These are phyloP conservation scores for Etia nguti DNA, from an alignment of 2,113 vertebrate genomes.

Conservation along the genomic window DNA sequence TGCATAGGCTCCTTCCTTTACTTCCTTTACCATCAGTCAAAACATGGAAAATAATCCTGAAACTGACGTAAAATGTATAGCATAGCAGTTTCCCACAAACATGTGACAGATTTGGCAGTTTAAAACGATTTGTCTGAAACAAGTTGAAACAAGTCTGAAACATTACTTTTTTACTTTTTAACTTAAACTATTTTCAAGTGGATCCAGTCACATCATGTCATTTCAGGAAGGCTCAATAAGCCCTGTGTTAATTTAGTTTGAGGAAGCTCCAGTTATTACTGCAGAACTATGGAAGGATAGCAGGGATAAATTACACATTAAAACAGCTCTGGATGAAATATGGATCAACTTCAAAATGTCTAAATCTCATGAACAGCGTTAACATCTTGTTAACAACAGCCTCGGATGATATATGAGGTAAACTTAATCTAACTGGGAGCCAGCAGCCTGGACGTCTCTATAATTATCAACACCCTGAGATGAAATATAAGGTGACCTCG, in stretches of 20 bases:
- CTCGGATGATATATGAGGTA: constrained; percentile 18
- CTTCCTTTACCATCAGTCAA: background rate
- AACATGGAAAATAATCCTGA: background rate
- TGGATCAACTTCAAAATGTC: background rate
- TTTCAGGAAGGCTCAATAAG: background rate
- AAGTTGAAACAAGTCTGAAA: too few species aligned
- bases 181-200: background rate
- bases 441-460: background rate
- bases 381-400: constrained; percentile 17
- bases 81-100: background rate
- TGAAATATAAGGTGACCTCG: constrained; percentile 20
- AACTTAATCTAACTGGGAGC: background rate
- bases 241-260: background rate
- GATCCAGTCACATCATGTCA: background rate
- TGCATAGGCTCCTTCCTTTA: background rate
- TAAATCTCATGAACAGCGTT: background rate
- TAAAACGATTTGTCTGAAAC: background rate
- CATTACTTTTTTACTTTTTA: background rate
- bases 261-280: background rate
- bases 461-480: background rate
- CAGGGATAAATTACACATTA: background rate
- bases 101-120: background rate
- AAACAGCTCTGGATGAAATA: constrained; percentile 18
- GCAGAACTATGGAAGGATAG: background rate
- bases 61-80: background rate